Base-by-base conservation (phyloP, 2,113 vertebrate genomes). In the Macquaria australasica region DNA sequence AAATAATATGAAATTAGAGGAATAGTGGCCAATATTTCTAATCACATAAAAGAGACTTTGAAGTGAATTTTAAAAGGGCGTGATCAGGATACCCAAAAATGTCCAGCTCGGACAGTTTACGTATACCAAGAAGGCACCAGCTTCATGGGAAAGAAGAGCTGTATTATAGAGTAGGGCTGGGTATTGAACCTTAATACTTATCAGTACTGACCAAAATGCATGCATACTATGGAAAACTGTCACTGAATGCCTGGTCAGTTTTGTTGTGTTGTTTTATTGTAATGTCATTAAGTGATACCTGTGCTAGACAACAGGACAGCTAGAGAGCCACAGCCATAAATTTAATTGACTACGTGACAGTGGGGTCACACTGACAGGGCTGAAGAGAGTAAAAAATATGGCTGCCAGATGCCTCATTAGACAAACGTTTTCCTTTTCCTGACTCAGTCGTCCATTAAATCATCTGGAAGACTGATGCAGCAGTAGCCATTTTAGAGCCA, bases 391-490 rank as follows among this genome's bases (percentile, higher is more conserved):
- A 18, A 75, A 78, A 67, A 21, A 71, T 63, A 71, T 21, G 21
- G 56, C 75, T 51, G 60, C 78, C 70, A 83, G 45, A 68, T 72
- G 80, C 25, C 80, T 86, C 80, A 76, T 81, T 83, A 88, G 73
- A 58, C 25, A 82, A 87, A 84, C 18, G 62, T 79, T 76, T 77
- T 48, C 37, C 68, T 75, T 73, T 50, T 50, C 67, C 48, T 43
- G 70, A 53, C 43, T 83, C 75, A 58, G n/a, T 63, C 39, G 31
- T 70, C 60, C 37, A 48, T 77, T 89, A 81, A 87, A 88, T 89
- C 86, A 82, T 37, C 34, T 56, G 20, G 16, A 48, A 45, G 71
- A 77, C 59, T 18, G 79, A 56, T 20, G 41, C 43, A 59, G 67
- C 59, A 51, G 59, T 6, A 68, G 50, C 23, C 15, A 58, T 16